Base-by-base conservation (phyloP, 2,888 invertebrate genomes). In the Lasius platythorax region DNA sequence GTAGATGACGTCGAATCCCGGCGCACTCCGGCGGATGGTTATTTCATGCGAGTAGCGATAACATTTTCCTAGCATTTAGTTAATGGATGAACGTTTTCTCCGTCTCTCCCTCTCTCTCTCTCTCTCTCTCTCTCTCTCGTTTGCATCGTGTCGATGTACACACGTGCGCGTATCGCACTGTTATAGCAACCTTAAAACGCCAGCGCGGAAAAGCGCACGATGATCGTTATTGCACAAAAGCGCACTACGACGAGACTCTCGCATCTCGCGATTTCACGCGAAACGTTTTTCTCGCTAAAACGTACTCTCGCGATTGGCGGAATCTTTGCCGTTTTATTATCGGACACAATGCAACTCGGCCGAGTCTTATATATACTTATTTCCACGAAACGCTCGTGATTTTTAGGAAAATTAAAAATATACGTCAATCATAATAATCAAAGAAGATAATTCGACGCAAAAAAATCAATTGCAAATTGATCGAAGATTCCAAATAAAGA, bases 51-150 rank as follows among this genome's bases (percentile, higher is more conserved):
- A 88, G 85, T 83, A 85, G 85, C 86, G 87, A 89, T 88, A 92
- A 89, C 89, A 87, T 89, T 91, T 89, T 89, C 84, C 85, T 88
- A 88, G 87, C 90, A 86, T 91, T 91, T 87, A 87, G 87, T 87
- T 89, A 90, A 91, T 87, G 86, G 84, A 83, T 70, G 87, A 83
- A 73, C 70, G 64, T 68, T 56, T 78, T 28, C 28, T 56, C 40
- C 64, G 23, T 43, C 56, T 56, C 46, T 15, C 61, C 50, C 46
- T n/a, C 11, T 12, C 28, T 67, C 70, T 23, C 23, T 23, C 23
- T 23, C 23, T 30, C 3, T 43, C n/a, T 23, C 30, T n/a, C 63
- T 9, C 73, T 73, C 63, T 40, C 74, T 43, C 76, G n/a, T 50
- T 81, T 30, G 53, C 82, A 43, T 40, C 61, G 75, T 6, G 53